Percentiles rank a stretch among this genome's conserved stretches.
phyloP scores from a whole-genome alignment of 2,797 vertebrate species.

The Oreochromis grahami region DNA sequence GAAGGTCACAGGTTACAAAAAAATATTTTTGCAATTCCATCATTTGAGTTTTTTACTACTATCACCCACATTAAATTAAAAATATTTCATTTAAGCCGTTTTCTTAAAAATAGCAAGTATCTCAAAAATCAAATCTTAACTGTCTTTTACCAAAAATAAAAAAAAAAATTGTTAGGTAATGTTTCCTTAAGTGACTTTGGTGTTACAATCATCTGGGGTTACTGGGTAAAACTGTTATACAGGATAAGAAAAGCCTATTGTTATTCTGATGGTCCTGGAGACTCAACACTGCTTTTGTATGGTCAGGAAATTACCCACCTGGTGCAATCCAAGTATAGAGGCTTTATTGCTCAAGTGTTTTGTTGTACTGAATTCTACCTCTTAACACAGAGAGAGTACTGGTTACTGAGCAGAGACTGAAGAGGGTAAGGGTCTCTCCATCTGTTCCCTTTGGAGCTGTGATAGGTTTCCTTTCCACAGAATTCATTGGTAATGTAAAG shows the following conservation, averaged over 20 bases:
- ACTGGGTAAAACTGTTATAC: constrained; percentile 15
- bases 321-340: constrained; percentile 40
- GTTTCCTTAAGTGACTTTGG: neutral
- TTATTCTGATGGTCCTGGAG: constrained; percentile 36
- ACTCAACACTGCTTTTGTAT: constrained; percentile 11
- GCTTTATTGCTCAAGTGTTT: constrained; percentile 48
- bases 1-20: neutral
- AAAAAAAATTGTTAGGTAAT: fast-evolving
- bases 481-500: neutral
- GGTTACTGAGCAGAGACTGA: constrained; percentile 22
- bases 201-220: constrained; percentile 31
- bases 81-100: neutral
- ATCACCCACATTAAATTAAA: neutral
- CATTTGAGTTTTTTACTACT: neutral
- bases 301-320: constrained; percentile 59
- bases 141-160: fast-evolving
- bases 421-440: constrained; percentile 28
- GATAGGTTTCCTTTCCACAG: neutral
- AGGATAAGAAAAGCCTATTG: constrained; percentile 38
- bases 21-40: neutral
- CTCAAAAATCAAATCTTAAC: neutral
- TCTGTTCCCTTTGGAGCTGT: constrained; percentile 10
- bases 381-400: constrained; percentile 14
- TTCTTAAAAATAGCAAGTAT: neutral
- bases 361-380: constrained; percentile 42